Evolutionary conservation across 23 tunicate genomes (phyloP).

Genomic region (Styela clava): DNA sequence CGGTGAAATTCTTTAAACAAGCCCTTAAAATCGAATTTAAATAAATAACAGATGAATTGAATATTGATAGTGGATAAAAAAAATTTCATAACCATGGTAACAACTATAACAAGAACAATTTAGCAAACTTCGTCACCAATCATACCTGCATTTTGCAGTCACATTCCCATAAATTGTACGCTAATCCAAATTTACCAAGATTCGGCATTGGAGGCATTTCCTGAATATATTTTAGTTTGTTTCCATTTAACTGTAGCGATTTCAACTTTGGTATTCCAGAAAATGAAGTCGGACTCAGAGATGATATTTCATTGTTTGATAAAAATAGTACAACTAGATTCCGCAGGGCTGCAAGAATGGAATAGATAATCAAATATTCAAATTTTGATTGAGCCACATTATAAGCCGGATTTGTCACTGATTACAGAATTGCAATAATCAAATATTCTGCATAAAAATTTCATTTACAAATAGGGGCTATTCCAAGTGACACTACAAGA

Average conservation of each 20-base stretch:
- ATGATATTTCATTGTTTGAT: slow-evolving; percentile 12
- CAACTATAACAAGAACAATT: too few species aligned
- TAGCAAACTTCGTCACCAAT: too few species aligned
- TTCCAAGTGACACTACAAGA: too few species aligned
- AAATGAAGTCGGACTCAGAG: background rate
- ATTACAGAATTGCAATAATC: too few species aligned
- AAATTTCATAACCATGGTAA: too few species aligned
- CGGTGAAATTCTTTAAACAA: too few species aligned
- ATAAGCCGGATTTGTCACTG: too few species aligned
- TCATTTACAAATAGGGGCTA: too few species aligned
- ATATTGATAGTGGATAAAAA: too few species aligned
- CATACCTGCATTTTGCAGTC: slow-evolving; percentile 48
- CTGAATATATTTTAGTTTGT: slow-evolving; percentile 20
- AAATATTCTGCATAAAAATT: too few species aligned
- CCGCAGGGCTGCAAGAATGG: background rate
- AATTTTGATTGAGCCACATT: background rate
- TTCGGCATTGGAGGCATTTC: slow-evolving; percentile 9
- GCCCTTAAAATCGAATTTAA: too few species aligned
- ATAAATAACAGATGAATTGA: too few species aligned
- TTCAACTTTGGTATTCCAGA: slow-evolving; percentile 5
- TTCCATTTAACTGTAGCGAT: slow-evolving; percentile 18
- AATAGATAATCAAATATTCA: background rate
- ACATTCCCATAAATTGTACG: slow-evolving; percentile 30
- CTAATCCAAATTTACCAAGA: background rate
- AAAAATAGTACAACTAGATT: slow-evolving; percentile 1